phyloP scores from a whole-genome alignment of 2,888 invertebrate species.

The Campaea margaritaria region DNA sequence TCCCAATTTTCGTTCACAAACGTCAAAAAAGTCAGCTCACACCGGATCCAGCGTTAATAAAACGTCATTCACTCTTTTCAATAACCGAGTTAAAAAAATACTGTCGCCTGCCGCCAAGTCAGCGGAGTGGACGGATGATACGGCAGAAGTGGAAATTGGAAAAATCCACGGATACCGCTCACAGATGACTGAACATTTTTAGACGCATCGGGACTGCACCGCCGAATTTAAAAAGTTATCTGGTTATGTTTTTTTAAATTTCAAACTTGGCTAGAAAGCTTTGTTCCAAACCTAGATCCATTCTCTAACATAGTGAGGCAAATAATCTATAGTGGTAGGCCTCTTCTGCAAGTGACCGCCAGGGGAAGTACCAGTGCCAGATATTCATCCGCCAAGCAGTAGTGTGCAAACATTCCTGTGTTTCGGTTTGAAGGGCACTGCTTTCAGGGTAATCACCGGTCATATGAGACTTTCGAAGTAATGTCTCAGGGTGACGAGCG shows the following conservation, averaged over 20 bases:
- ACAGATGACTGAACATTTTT: conserved; percentile 22
- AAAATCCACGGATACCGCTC: conserved; percentile 62
- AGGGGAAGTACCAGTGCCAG: no score
- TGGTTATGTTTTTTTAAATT: conserved; percentile 1
- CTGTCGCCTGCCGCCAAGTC: conserved; percentile 47
- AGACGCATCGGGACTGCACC: conserved; percentile 23
- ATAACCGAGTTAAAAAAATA: conserved; percentile 41
- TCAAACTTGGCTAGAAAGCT: no score
- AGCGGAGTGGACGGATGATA: conserved; percentile 68
- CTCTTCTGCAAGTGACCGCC: no score
- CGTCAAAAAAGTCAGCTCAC: conserved; percentile 33
- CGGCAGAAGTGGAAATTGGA: conserved; percentile 71
- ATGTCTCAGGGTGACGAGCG: no score
- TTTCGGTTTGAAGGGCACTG: no score
- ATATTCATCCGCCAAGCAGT: no score
- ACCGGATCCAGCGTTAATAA: conserved; percentile 46
- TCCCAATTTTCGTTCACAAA: conserved; percentile 28
- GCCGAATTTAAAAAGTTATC: conserved; percentile 15
- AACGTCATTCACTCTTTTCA: conserved; percentile 51
- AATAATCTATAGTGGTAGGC: no score
- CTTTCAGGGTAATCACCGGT: no score
- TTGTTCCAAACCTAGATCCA: no score
- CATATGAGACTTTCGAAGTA: no score
- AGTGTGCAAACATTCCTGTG: no score
- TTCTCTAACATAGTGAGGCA: no score